Base-by-base conservation (phyloP, 1,140 invertebrate genomes). In the Drosophila kepulauana region DNA sequence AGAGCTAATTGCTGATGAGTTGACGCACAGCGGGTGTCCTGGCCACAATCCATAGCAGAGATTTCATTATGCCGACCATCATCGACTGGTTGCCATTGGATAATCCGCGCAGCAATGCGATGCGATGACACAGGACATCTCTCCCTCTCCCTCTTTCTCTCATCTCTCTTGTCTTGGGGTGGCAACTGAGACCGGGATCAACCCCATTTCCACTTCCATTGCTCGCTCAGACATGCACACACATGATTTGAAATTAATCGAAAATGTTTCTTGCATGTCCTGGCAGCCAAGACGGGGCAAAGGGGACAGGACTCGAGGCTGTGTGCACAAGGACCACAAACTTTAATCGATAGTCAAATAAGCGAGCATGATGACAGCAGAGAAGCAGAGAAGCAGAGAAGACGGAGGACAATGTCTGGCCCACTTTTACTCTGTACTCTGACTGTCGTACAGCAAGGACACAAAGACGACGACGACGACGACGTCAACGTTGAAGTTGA, bases 261-360 rank as follows among this genome's bases (percentile, higher is more conserved):
- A 88, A 87, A 88, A 88, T 82, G 72, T 87, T 82, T 73, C 84
- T 66, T 81, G 30, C 72, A 68, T 68, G 65, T 63, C 10, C 35
- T 41, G 13, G 33, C 28, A 57, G 35, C 28, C 16, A 13, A 46
- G 41, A 4, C 10, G 25, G 20, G 4, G 20, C 7, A 33, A 35
- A 1, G 6, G 51, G 10, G 51, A 5, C 49, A 48, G 30, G 38
- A 73, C 77, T 77, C 46, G 62, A 65, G 46, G 79, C 82, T 81
- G 69, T 85, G 35, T 84, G 81, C 81, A 82, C 66, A 80, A 75
- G 66, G 64, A 81, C 82, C 82, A 87, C 82, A 88, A 87, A 87
- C 84, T 88, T 87, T 80, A 87, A 87, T 87, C 82, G 84, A 87
- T 85, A 85, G 80, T 88, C 82, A 88, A 85, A 87, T 87, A 87